phyloP scores from a whole-genome alignment of 2,888 invertebrate species.

The Helobdella robusta region DNA sequence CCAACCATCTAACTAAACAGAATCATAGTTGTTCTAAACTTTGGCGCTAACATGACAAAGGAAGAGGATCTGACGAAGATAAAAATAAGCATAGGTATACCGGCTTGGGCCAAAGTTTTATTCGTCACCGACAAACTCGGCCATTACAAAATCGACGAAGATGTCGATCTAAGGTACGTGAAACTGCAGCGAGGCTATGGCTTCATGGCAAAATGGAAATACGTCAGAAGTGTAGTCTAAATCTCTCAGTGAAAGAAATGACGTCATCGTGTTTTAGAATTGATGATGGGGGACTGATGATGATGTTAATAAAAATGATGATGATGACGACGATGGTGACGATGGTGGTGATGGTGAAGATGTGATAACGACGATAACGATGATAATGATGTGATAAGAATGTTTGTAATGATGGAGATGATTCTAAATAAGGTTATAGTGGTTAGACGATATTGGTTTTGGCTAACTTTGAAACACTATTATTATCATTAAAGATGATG shows the following conservation, averaged over 20 bases:
- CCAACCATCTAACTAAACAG: too few relatives aligned
- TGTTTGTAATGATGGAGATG: too few relatives aligned
- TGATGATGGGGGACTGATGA: neutral
- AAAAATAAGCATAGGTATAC: conserved; percentile 35
- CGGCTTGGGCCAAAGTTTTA: conserved; percentile 36
- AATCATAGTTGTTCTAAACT: conserved; percentile 41
- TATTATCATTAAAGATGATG: too few relatives aligned
- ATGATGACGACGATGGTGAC: conserved; percentile 13
- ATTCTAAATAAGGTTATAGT: too few relatives aligned
- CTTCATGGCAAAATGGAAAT: conserved; percentile 42
- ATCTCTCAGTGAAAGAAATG: neutral
- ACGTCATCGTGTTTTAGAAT: too few relatives aligned
- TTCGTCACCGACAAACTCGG: conserved; percentile 27
- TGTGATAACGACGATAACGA: neutral
- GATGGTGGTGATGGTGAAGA: neutral
- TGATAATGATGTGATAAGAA: neutral
- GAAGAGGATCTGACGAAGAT: conserved; percentile 33
- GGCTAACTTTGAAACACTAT: too few relatives aligned
- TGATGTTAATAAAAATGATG: neutral
- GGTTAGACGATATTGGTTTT: too few relatives aligned
- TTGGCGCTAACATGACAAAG: conserved; percentile 31
- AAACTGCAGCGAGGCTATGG: conserved; percentile 38
- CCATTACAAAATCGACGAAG: conserved; percentile 7
- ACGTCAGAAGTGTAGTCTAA: conserved; percentile 34
- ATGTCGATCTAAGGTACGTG: conserved; percentile 29